Evolutionary conservation across 2,888 invertebrate species (phyloP), one percentile per base, ranked within the genome.

Genomic region (Chrysolina americana): DNA sequence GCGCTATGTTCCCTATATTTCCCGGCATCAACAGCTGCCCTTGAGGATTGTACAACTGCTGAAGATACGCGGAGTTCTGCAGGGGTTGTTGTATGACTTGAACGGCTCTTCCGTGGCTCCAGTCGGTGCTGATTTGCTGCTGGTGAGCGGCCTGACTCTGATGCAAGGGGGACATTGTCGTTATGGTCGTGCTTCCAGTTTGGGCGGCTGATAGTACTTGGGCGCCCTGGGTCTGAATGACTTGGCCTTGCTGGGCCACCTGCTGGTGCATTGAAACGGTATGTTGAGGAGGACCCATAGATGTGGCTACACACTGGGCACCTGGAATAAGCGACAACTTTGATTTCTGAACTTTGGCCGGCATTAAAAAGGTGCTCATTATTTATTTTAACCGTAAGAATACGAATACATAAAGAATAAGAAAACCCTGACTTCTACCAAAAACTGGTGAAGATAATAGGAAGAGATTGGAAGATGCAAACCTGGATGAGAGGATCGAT

Each of bases 71-170:
- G 63, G 91, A 91, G 87, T 91, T 94, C 86, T 94, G 94, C 65
- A 94, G 87, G 0, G 94, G 94, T 83, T 95, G 96, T 85, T 95
- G 95, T 81, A 96, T 95, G 28, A 96, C 93, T 86, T 96, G 96
- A 44, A 96, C 87, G 6, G 82, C 82, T 6, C 94, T 90, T n/a
- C 93, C 91, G 78, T 93, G 93, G 70, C 92, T 91, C 91, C 93
- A 92, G 83, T 94, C 94, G 75, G 91, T 89, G 69, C 91, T 88
- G 81, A 91, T 91, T 78, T 90, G 93, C 65, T 89, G 92, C 82
- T 90, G 93, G 66, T 85, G 84, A 17, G 83, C 82, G 5, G 82
- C 79, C 0, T 90, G 89, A 10, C 92, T 88, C 79, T 92, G 91
- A 77, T 94, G 95, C 83, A 94, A 89, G 0, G 94, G 93, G 5